Evolutionary conservation across 2,888 invertebrate genomes (phyloP).

Genomic region (Mythimna albipuncta): DNA sequence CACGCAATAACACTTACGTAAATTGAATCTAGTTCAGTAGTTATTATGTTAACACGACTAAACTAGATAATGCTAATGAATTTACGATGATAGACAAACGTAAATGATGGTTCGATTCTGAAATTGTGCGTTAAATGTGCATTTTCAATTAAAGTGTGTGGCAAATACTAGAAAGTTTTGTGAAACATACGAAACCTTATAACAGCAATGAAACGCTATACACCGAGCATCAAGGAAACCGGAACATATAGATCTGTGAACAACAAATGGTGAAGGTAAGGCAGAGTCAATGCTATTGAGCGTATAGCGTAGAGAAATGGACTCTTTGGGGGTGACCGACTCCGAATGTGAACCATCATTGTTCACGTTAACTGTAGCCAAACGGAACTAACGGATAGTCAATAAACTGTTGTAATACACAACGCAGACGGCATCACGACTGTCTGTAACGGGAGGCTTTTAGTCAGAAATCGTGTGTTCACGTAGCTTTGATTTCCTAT

Average conservation of each 20-base stretch:
- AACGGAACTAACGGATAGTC: slow-evolving; percentile 68
- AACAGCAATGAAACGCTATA: slow-evolving; percentile 18
- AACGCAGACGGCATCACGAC: slow-evolving; percentile 34
- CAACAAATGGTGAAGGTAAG: slow-evolving; percentile 61
- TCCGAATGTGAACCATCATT: slow-evolving; percentile 70
- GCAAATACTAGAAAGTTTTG: slow-evolving; percentile 26
- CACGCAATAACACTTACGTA: slow-evolving; percentile 66
- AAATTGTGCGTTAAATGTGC: slow-evolving; percentile 3
- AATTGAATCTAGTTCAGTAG: slow-evolving; percentile 59
- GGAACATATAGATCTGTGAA: slow-evolving; percentile 64
- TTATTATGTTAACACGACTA: slow-evolving; percentile 59
- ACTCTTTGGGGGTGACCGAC: slow-evolving; percentile 74
- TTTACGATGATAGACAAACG: slow-evolving; percentile 25
- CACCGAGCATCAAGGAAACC: slow-evolving; percentile 62
- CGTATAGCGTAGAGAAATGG: slow-evolving; percentile 67
- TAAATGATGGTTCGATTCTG: slow-evolving; percentile 1
- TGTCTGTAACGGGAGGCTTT: slow-evolving; percentile 28
- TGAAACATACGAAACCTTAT: slow-evolving; percentile 21
- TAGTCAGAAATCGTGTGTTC: slow-evolving; percentile 25
- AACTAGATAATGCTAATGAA: slow-evolving; percentile 35
- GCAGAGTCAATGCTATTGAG: slow-evolving; percentile 61
- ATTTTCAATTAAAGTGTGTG: slow-evolving; percentile 17
- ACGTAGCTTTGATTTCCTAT: slow-evolving; percentile 29
- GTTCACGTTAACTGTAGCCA: slow-evolving; percentile 67
- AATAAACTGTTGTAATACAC: slow-evolving; percentile 63